Evolutionary conservation across 2,888 invertebrate genomes (phyloP).

Genomic region (Copidosoma aretas): DNA sequence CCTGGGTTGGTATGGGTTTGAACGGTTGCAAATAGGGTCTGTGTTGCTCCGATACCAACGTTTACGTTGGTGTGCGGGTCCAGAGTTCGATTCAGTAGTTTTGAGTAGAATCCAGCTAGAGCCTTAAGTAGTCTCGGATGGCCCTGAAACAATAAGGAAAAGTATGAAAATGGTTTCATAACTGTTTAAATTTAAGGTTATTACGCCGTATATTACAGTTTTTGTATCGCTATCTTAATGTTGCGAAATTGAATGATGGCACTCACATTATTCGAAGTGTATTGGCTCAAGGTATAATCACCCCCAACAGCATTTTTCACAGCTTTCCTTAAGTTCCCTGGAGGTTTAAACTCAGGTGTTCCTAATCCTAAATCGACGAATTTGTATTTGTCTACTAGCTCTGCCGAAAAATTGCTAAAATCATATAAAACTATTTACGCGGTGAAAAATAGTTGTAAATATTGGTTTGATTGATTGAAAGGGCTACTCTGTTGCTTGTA

Average conservation of each 20-base stretch:
- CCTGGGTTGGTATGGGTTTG: slow-evolving; percentile 86
- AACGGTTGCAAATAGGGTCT: slow-evolving; percentile 86
- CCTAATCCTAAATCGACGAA: slow-evolving; percentile 95
- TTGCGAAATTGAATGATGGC: background rate
- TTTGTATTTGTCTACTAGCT: slow-evolving; percentile 80
- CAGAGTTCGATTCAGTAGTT: slow-evolving; percentile 76
- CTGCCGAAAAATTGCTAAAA: slow-evolving; percentile 45
- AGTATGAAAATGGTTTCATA: background rate
- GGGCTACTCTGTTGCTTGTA: too few species aligned
- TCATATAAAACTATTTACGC: too few species aligned
- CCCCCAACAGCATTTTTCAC: slow-evolving; percentile 73
- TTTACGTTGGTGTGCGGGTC: slow-evolving; percentile 86
- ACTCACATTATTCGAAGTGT: slow-evolving; percentile 92
- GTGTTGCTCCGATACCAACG: slow-evolving; percentile 93
- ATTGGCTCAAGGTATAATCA: slow-evolving; percentile 85
- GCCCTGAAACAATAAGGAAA: slow-evolving; percentile 70
- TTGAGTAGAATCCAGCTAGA: slow-evolving; percentile 83
- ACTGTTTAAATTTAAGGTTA: background rate
- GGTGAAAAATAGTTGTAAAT: too few species aligned
- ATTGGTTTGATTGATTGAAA: too few species aligned
- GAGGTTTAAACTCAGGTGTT: slow-evolving; percentile 91
- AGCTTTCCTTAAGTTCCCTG: slow-evolving; percentile 80
- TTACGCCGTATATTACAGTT: background rate
- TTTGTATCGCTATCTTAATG: background rate
- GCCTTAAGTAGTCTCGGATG: slow-evolving; percentile 88